A percentile compares a stretch with the other conserved stretches of the same genome.
These are phyloP conservation scores for Sciurus carolinensis DNA, from an alignment of 2,797 vertebrate species.

Conservation along the genomic window DNA sequence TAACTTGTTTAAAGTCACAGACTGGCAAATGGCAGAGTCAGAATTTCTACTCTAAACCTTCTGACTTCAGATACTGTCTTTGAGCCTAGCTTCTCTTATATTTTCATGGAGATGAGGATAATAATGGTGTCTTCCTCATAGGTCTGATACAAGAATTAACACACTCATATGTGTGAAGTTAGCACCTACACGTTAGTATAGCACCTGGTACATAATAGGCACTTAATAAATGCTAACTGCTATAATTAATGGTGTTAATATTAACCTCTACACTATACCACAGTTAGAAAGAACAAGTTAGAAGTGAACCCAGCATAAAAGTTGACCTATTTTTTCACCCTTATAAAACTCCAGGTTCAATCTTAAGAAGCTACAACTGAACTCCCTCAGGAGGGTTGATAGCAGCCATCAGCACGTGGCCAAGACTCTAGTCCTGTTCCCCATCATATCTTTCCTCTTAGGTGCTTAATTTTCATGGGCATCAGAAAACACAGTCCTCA, in stretches of 20 bases:
- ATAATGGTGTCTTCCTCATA: neutral
- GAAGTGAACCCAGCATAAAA: neutral
- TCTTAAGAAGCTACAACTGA: neutral
- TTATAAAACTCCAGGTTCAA: neutral
- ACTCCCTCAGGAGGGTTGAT: neutral
- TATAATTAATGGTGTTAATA: neutral
- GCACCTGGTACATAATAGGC: neutral
- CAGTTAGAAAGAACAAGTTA: neutral
- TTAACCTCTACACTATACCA: neutral
- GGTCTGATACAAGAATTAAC: neutral
- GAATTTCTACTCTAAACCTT: neutral
- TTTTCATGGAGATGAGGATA: neutral
- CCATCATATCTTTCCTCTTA: neutral
- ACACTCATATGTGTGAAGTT: neutral
- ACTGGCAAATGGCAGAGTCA: neutral
- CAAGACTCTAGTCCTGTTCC: neutral
- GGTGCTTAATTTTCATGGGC: neutral
- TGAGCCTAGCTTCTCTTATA: neutral
- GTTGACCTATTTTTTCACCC: neutral
- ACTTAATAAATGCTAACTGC: neutral
- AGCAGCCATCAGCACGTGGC: neutral
- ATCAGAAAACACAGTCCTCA: neutral
- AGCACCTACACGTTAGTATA: neutral
- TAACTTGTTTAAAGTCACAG: neutral
- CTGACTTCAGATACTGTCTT: neutral